A percentile compares a stretch with the other conserved stretches of the same genome.
phyloP scores from a whole-genome alignment of 2,113 vertebrate species.

The Phylloscopus trochiloides region DNA sequence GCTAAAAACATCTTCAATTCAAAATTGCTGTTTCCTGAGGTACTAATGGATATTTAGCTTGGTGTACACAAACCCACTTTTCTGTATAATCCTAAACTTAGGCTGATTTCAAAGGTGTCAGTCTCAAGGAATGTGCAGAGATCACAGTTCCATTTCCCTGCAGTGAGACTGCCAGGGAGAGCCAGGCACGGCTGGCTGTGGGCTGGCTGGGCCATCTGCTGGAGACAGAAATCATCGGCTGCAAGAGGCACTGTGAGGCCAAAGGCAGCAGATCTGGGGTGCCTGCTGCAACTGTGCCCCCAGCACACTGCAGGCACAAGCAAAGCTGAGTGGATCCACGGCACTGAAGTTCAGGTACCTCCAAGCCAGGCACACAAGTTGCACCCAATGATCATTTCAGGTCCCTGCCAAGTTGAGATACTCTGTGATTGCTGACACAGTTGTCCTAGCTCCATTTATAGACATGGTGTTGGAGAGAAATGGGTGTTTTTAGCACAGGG shows the following conservation, averaged over 20 bases:
- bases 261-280: neutral
- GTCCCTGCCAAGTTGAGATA: neutral
- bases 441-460: neutral
- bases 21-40: neutral
- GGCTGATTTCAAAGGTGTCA: neutral
- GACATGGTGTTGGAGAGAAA: neutral
- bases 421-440: neutral
- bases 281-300: rapidly evolving
- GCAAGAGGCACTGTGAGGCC: neutral
- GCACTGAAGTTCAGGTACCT: neutral
- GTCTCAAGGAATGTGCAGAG: neutral
- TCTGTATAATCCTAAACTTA: neutral
- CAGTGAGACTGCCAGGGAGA: neutral
- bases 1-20: neutral
- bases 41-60: neutral
- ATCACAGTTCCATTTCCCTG: rapidly evolving
- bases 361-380: neutral
- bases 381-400: rapidly evolving
- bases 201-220: slow-evolving; percentile 25
- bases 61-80: rapidly evolving
- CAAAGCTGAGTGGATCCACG: neutral
- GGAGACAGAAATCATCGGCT: neutral
- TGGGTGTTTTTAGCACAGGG: neutral
- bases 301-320: rapidly evolving
- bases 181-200: neutral